phyloP scores from a whole-genome alignment of 2,888 invertebrate genomes.

The Megastigmus dorsalis region DNA sequence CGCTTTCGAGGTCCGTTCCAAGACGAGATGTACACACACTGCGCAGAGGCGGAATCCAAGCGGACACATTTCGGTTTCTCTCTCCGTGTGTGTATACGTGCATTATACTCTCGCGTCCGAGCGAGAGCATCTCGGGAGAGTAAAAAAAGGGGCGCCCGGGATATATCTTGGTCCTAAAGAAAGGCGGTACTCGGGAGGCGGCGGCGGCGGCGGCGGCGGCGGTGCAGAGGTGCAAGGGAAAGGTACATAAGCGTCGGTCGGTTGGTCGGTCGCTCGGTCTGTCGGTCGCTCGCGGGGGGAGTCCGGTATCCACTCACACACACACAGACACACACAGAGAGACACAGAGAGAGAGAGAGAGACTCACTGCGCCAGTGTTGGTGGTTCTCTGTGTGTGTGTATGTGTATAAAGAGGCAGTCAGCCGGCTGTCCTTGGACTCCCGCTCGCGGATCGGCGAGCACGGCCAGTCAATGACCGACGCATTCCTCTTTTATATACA shows the following conservation, averaged over 20 bases:
- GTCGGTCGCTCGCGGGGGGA: slow-evolving; percentile 47
- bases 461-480: slow-evolving; percentile 73
- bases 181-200: too few relatives aligned
- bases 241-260: slow-evolving; percentile 59
- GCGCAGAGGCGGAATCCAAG: too few relatives aligned
- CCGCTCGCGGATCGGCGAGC: slow-evolving; percentile 70
- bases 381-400: too few relatives aligned
- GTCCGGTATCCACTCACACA: neutral
- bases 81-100: neutral
- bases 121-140: neutral
- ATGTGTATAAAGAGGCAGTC: slow-evolving; percentile 48
- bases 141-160: neutral
- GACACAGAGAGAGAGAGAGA: neutral
- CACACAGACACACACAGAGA: neutral
- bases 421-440: slow-evolving; percentile 73
- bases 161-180: too few relatives aligned
- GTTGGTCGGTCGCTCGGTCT: slow-evolving; percentile 56
- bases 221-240: too few relatives aligned
- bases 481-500: slow-evolving; percentile 57
- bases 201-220: too few relatives aligned
- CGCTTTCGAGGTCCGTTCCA: neutral
- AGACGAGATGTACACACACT: too few relatives aligned
- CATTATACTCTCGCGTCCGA: too few relatives aligned
- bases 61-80: slow-evolving; percentile 36
- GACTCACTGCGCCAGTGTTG: too few relatives aligned